Evolutionary conservation across 1,140 invertebrate species (phyloP), one percentile per base, ranked within the genome.

Genomic region (Triops cancriformis): DNA sequence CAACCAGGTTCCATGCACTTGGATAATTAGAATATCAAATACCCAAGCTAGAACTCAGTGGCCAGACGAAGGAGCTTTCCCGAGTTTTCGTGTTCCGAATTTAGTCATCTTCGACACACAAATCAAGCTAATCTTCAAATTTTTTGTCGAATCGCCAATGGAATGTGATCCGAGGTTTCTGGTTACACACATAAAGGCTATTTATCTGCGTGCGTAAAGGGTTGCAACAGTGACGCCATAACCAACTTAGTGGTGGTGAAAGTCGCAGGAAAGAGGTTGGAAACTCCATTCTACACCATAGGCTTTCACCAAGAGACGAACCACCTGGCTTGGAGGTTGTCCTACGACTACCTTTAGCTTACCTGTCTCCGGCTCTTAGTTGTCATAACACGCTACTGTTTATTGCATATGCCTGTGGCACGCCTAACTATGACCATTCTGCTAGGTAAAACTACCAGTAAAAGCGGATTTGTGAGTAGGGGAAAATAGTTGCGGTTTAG

Each of bases 321-420:
- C 51, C 51, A 64, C 51, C 51, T 64, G 51, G 51, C 51, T 64
- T 23, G 51, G 51, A 64, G 51, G 51, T 64, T 14, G 51, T 64
- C 51, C 10, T 64, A 64, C 51, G 51, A 64, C 51, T 64, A 64
- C 51, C 51, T 64, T 64, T 64, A 64, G 51, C 23, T 64, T 23
- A 64, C 51, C 51, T 64, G 51, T 18, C 51, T 64, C 51, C 18
- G 51, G 14, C 18, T 64, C 51, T 64, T 64, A 14, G 14, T 2
- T 18, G 14, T 64, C 14, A n/a, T 64, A n/a, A 23, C 51, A 64
- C 14, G 51, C 51, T 64, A 64, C 51, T 12, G 51, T 9, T 64
- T 64, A 14, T 23, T 64, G 51, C 10, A 64, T 12, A 64, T 64
- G 23, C 51, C n/a, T 23, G 51, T 64, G 51, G 51, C 18, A 64